phyloP scores from a whole-genome alignment of 2,888 invertebrate species.

The Mesorhabditis spiculigera region DNA sequence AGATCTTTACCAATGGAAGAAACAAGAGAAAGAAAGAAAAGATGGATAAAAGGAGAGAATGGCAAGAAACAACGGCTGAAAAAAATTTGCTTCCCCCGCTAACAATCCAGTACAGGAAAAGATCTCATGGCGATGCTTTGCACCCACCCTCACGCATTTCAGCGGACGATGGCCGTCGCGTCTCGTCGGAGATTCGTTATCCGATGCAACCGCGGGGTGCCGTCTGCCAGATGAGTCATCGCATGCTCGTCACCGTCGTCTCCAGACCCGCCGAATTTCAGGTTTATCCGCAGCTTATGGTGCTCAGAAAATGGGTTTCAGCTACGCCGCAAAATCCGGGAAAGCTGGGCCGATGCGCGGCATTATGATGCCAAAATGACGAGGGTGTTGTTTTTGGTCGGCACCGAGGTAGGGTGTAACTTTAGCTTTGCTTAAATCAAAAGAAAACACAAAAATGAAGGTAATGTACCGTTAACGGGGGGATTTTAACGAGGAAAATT shows the following conservation, averaged over 20 bases:
- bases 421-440: conserved; percentile 1
- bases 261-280: conserved; percentile 2
- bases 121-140: no score
- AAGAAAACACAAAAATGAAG: not conserved
- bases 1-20: no score
- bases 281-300: not conserved
- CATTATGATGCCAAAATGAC: conserved; percentile 14
- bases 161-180: not conserved
- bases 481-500: no score
- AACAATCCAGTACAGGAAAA: no score
- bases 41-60: no score
- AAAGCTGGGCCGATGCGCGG: conserved; percentile 28
- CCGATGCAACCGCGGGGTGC: not conserved
- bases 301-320: not conserved
- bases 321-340: conserved; percentile 22
- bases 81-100: no score
- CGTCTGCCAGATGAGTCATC: not conserved
- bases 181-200: not conserved
- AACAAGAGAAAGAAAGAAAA: no score
- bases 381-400: conserved; percentile 29
- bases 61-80: no score
- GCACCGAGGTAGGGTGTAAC: conserved; percentile 11
- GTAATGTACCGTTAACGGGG: not conserved
- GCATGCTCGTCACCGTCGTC: not conserved
- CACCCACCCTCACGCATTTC: not conserved